Base-by-base conservation (phyloP, 1,140 invertebrate genomes). In the Formica exsecta region DNA sequence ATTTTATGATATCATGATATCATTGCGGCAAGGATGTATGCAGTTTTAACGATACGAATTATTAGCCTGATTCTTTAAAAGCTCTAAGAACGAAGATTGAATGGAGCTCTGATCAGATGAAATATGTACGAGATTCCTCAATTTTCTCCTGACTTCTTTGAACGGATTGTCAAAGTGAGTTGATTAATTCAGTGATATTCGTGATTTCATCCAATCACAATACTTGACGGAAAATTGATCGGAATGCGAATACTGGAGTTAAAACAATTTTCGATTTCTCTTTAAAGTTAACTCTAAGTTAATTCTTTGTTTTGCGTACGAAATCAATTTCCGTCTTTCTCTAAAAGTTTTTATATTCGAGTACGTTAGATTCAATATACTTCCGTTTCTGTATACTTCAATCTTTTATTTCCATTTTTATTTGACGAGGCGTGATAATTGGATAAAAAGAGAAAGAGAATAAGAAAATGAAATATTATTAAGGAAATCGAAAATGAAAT, bases 321-420 rank as follows among this genome's bases (percentile, higher is more conserved):
- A 65, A 65, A 79, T 16, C n/a, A 65, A 79, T 65, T 65, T 79
- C 41, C 29, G 2, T 59, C 3, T 65, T 8, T 25, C 5, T 3
- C 5, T 36, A 8, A 51, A 51, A 65, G 8, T 65, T 51, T 79
- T 65, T 36, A 38, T 9, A 65, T 73, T 19, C 16, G 25, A 74
- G 36, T 25, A 74, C 32, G 38, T 74, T 41, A 38, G n/a, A 65
- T 16, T 65, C 65, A 51, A 36, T 54, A n/a, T 6, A 22, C 3
- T 74, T 13, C 2, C 38, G 1, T 62, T n/a, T 5, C 32, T 59
- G 19, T 16, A 51, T 64, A 75, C 7, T 13, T 77, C 29, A 64
- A 48, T 54, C 75, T 77, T 38, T 65, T 65, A 48, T 22, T 79
- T 79, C 13, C 29, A 38, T 65, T 44, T 79, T 62, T 64, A 22